Base-by-base conservation (phyloP, 1,140 invertebrate species). In the Drosophila pseudoobscura region DNA sequence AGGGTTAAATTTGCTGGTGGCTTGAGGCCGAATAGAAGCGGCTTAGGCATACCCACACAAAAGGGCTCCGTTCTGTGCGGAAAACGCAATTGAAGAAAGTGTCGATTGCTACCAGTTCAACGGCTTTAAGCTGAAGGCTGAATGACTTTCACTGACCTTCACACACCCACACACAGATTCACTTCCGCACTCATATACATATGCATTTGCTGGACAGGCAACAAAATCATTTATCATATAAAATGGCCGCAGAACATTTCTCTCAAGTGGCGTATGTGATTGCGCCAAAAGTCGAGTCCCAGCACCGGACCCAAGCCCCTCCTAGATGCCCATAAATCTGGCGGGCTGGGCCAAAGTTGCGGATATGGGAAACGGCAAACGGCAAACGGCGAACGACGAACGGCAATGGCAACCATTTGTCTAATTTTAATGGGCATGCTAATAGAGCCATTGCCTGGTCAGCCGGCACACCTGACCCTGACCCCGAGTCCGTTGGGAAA, bases 381-480 rank as follows among this genome's bases (percentile, higher is more conserved):
- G 66, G 20, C 20, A 87, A 82, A 79, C 63, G 78, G 78, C 71
- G 71, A 80, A 62, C 49, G 66, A 76, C 64, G 71, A 80, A 62
- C 49, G 66, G 80, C 64, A 79, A 75, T 72, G 65, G 78, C 82
- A 71, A 75, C 83, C 83, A 88, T 88, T 88, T 88, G 83, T 88
- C 83, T 88, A 88, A 88, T 88, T 88, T 88, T 88, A 88, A 88
- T 88, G 83, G 83, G 63, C 83, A 88, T 88, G 83, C 83, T 88
- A 88, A 88, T 88, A 88, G 83, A 88, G 83, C 83, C 78, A 76
- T 88, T 74, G 72, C 63, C 83, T 73, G 83, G 83, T 72, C 78
- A 75, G 82, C 56, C 62, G 65, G 63, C 35, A 61, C 73, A 82
- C 82, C 84, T 76, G 74, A 59, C 72, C 78, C 73, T 75, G 74